Evolutionary conservation across 2,797 vertebrate species (phyloP).

Genomic region (Ceyx erithaca): DNA sequence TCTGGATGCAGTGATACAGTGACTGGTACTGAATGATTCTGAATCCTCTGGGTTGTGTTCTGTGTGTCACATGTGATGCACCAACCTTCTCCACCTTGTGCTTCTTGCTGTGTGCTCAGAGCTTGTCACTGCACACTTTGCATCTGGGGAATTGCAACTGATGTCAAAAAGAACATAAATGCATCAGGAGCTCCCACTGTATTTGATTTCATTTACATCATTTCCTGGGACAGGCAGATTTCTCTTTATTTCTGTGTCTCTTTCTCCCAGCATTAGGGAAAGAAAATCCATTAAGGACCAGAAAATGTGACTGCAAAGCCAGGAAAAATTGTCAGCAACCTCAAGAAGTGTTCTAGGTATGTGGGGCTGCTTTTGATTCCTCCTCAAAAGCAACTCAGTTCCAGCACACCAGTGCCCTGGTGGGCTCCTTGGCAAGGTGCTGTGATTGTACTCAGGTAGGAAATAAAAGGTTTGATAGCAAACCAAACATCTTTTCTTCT

Average conservation of each 20-base stretch:
- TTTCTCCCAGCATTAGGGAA: neutral
- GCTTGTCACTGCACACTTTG: slow-evolving; percentile 14
- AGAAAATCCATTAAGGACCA: slow-evolving; percentile 14
- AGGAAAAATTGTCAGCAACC: neutral
- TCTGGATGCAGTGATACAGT: neutral
- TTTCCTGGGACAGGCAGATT: slow-evolving; percentile 10
- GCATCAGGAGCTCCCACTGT: too few species aligned
- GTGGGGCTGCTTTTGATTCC: slow-evolving; percentile 9
- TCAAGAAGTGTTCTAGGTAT: neutral
- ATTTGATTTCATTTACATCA: neutral
- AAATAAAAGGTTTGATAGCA: neutral
- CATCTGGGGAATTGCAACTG: neutral
- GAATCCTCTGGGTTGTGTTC: neutral
- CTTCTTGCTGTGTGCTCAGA: neutral
- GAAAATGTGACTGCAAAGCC: slow-evolving; percentile 10
- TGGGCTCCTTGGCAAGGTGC: neutral
- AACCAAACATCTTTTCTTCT: neutral
- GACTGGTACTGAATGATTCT: neutral
- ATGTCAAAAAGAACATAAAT: neutral
- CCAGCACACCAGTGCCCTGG: neutral
- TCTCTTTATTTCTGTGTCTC: neutral
- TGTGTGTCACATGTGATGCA: neutral
- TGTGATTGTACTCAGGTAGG: neutral
- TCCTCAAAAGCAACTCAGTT: slow-evolving; percentile 16
- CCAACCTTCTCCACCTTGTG: slow-evolving; percentile 7